Evolutionary conservation across 2,797 vertebrate species (phyloP).

Genomic region (Hippopotamyrus pictus): DNA sequence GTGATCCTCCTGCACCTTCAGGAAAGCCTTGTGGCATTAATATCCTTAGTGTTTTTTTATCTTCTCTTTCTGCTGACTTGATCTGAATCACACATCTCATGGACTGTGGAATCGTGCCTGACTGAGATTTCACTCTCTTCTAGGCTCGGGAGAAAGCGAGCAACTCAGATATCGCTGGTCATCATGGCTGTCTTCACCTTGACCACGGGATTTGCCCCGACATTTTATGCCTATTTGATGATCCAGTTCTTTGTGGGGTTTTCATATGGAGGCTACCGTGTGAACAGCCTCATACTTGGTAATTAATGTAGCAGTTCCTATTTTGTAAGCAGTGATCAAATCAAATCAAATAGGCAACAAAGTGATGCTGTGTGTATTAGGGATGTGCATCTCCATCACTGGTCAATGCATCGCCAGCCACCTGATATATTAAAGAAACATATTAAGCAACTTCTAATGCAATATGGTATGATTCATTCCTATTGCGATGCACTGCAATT

Average conservation of each 20-base stretch:
- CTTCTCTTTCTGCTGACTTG: not conserved
- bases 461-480: not conserved
- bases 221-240: conserved; percentile 58
- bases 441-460: not conserved
- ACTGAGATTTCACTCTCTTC: not conserved
- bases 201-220: conserved; percentile 58
- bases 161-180: conserved; percentile 58
- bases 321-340: not conserved
- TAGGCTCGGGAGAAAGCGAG: conserved; percentile 69
- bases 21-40: not conserved
- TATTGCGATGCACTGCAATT: not conserved
- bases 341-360: not conserved
- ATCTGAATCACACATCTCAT: not conserved
- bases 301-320: conserved; percentile 37
- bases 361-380: not conserved
- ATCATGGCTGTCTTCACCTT: conserved; percentile 53
- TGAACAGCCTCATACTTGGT: conserved; percentile 66
- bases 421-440: not conserved
- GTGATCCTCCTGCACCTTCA: not conserved
- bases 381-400: not conserved
- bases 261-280: conserved; percentile 53
- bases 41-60: not conserved
- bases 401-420: not conserved
- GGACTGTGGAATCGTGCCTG: not conserved
- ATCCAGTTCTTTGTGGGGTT: conserved; percentile 62